These are phyloP conservation scores for Nebria brevicollis DNA, from an alignment of 2,888 invertebrate genomes.

Conservation along the genomic window DNA sequence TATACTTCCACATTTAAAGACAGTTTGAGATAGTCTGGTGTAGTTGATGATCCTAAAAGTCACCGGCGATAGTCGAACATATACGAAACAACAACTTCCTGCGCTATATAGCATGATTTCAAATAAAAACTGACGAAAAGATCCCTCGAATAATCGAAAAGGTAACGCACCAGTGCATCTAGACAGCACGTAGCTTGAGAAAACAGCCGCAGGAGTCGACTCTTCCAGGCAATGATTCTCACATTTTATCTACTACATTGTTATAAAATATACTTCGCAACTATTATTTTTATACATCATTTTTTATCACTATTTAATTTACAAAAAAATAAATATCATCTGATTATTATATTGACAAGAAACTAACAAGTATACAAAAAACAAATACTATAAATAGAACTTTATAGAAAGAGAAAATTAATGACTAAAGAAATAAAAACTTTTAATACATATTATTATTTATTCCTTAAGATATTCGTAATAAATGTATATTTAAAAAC, in stretches of 20 bases:
- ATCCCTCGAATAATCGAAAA: slow-evolving; percentile 42
- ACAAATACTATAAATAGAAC: no score
- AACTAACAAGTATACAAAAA: neutral
- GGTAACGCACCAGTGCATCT: slow-evolving; percentile 38
- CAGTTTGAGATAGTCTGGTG: neutral
- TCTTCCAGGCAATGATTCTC: neutral
- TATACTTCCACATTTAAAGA: neutral
- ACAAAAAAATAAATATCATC: neutral
- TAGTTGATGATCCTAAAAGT: neutral
- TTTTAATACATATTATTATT: no score
- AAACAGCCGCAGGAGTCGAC: slow-evolving; percentile 5
- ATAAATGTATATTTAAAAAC: no score
- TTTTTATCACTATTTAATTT: neutral
- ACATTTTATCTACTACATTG: neutral
- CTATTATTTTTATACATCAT: neutral
- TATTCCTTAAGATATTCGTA: no score
- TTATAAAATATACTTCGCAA: neutral
- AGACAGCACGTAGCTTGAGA: slow-evolving; percentile 33
- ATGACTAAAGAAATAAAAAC: no score
- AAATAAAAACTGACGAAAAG: slow-evolving; percentile 36
- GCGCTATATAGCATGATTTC: slow-evolving; percentile 33
- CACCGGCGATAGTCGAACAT: neutral
- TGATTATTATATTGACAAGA: neutral
- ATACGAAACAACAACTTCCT: slow-evolving; percentile 5
- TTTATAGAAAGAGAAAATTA: no score